A percentile compares a stretch with the other conserved stretches of the same genome.
phyloP scores from a whole-genome alignment of 2,113 vertebrate genomes.

The Rafetus swinhoei region DNA sequence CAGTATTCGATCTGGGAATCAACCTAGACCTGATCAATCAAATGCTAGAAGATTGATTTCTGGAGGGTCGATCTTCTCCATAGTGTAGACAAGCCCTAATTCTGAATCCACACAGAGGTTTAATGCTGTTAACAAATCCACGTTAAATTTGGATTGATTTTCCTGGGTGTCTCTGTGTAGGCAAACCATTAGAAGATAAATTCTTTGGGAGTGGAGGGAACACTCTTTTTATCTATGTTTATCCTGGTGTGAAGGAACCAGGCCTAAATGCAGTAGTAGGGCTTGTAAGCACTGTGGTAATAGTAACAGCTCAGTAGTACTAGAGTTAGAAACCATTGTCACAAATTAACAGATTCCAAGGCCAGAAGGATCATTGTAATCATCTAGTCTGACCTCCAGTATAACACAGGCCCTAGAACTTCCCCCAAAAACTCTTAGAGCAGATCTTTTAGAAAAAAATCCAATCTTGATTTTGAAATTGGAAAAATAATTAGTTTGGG shows the following conservation, averaged over 20 bases:
- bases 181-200: background rate
- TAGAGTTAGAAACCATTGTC: background rate
- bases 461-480: background rate
- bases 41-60: too few relatives aligned
- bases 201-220: background rate
- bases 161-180: background rate
- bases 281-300: background rate
- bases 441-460: background rate
- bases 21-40: too few relatives aligned
- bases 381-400: background rate
- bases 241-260: background rate
- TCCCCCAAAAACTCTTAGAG: background rate
- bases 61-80: too few relatives aligned
- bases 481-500: background rate
- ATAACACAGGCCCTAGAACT: background rate
- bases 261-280: background rate
- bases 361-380: background rate
- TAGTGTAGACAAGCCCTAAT: background rate
- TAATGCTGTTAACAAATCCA: background rate
- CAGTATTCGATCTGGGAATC: too few relatives aligned
- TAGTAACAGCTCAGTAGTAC: background rate
- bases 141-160: background rate
- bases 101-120: background rate
- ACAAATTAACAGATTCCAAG: background rate
- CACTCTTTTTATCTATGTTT: background rate